Evolutionary conservation across 2,797 vertebrate species (phyloP).

Genomic region (Sebastiscus albofasciatus): DNA sequence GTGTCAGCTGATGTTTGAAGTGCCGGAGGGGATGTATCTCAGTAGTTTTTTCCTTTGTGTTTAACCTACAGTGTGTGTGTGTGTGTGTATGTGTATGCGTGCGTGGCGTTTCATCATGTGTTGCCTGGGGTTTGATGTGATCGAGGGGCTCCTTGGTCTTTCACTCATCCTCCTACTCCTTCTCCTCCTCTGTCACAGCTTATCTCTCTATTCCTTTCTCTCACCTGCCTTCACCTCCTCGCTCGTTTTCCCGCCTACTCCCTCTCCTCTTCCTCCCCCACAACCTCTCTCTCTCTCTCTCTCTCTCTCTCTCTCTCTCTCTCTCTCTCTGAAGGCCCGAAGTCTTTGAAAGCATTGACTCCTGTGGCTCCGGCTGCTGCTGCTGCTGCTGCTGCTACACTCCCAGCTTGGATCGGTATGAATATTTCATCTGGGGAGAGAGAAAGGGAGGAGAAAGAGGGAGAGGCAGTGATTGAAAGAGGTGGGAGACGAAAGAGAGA

Average conservation of each 20-base stretch:
- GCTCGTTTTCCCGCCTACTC: neutral
- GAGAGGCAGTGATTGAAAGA: neutral
- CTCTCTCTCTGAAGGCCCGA: constrained; percentile 25
- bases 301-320: neutral
- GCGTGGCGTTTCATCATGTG: constrained; percentile 50
- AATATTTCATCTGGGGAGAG: constrained; percentile 73
- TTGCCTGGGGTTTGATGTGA: constrained; percentile 54
- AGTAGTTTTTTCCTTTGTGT: constrained; percentile 1
- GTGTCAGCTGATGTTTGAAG: constrained; percentile 36
- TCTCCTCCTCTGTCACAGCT: constrained; percentile 24
- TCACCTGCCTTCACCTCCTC: constrained; percentile 24
- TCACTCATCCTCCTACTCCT: constrained; percentile 30
- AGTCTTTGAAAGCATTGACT: constrained; percentile 69
- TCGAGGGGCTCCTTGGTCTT: constrained; percentile 19
- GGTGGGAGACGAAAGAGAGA: neutral
- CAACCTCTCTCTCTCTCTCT: neutral
- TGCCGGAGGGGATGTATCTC: neutral
- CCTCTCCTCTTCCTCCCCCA: neutral
- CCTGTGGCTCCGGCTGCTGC: constrained; percentile 53
- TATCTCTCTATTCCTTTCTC: constrained; percentile 6
- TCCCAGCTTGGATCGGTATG: constrained; percentile 63
- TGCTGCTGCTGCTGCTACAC: constrained; percentile 43
- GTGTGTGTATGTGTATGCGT: neutral
- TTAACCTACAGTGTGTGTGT: constrained; percentile 3
- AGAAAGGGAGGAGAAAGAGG: neutral